Evolutionary conservation across 2,797 vertebrate genomes (phyloP).

Genomic region (Antrozous pallidus): DNA sequence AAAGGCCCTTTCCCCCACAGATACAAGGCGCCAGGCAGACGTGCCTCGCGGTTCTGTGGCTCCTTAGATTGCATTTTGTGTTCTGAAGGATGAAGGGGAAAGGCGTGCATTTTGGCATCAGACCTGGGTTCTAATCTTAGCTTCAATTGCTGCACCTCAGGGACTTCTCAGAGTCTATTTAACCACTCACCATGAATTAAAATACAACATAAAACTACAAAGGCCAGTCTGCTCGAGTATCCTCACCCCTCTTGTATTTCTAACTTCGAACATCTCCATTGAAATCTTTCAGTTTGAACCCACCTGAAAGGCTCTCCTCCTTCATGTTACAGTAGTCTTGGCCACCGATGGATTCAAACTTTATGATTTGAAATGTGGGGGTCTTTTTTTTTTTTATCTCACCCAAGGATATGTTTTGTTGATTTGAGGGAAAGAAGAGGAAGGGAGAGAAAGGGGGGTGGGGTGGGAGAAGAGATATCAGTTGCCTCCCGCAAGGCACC

Average conservation of each 20-base stretch:
- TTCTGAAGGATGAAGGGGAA: not conserved
- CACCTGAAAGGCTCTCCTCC: not conserved
- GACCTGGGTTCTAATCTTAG: not conserved
- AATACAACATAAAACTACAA: not conserved
- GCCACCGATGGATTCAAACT: accelerated
- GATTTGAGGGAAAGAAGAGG: no score
- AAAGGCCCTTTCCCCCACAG: not conserved
- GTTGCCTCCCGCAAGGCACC: no score
- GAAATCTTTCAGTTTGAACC: not conserved
- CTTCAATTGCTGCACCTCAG: not conserved
- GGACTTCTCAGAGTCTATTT: not conserved
- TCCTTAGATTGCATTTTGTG: not conserved
- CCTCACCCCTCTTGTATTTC: not conserved
- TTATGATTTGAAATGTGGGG: not conserved
- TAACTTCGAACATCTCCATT: not conserved
- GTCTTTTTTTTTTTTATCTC: no score
- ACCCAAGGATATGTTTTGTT: no score
- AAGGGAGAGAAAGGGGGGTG: no score
- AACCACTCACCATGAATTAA: not conserved
- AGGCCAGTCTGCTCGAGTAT: accelerated
- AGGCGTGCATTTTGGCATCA: not conserved
- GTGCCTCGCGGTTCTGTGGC: accelerated
- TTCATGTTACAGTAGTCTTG: accelerated
- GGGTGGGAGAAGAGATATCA: no score
- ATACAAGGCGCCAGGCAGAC: not conserved